Evolutionary conservation across 1,140 invertebrate genomes (phyloP).

Genomic region (Dendroctonus ponderosae): DNA sequence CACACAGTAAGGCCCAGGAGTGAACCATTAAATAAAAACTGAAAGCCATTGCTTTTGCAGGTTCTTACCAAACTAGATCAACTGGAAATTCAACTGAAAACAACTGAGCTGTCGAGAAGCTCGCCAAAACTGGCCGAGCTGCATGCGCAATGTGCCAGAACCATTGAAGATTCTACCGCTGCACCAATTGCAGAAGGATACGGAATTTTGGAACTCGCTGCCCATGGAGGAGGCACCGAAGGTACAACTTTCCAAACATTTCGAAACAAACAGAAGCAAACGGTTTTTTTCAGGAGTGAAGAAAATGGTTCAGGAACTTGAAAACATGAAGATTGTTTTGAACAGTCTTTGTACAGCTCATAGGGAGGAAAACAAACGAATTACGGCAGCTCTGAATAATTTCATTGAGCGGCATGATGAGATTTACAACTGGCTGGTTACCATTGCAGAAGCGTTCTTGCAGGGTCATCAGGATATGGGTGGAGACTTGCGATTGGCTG

Average conservation of each 20-base stretch:
- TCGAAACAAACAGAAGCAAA: neutral
- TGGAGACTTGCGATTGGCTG: slow-evolving; percentile 64
- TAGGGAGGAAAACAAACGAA: slow-evolving; percentile 69
- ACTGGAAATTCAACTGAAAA: slow-evolving; percentile 72
- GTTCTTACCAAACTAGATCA: slow-evolving; percentile 74
- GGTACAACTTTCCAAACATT: slow-evolving; percentile 6
- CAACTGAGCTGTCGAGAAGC: slow-evolving; percentile 62
- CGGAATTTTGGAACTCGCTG: slow-evolving; percentile 68
- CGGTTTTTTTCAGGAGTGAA: slow-evolving; percentile 50
- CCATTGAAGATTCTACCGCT: slow-evolving; percentile 65
- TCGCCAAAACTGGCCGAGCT: slow-evolving; percentile 65
- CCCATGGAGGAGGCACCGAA: slow-evolving; percentile 41
- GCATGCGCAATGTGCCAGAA: slow-evolving; percentile 62
- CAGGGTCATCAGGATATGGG: slow-evolving; percentile 76
- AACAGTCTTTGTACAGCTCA: slow-evolving; percentile 67
- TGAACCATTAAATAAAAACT: neutral
- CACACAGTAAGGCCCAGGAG: slow-evolving; percentile 57
- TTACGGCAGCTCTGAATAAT: slow-evolving; percentile 64
- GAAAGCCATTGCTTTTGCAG: slow-evolving; percentile 48
- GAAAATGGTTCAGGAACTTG: slow-evolving; percentile 68
- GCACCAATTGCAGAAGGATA: slow-evolving; percentile 70
- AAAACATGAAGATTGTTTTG: slow-evolving; percentile 69
- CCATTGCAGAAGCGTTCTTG: slow-evolving; percentile 71
- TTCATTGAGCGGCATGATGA: slow-evolving; percentile 73
- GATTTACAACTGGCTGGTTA: slow-evolving; percentile 69